Conservation (phyloP, 2,888 invertebrate species). For the Aquatica leii region DNA sequence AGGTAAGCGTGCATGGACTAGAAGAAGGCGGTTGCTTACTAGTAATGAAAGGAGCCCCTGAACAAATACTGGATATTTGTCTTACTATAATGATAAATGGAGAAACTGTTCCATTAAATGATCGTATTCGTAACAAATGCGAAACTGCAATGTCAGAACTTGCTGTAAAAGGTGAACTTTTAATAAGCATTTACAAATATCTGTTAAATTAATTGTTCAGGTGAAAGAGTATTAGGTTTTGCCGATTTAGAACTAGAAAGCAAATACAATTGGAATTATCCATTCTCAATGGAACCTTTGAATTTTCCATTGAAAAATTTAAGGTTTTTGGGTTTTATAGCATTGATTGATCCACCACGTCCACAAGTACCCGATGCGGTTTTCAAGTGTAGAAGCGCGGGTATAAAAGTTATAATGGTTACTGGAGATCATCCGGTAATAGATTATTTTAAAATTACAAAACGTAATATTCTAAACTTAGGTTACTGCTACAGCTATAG, state of each 20-base stretch:
- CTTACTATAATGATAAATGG: constrained; percentile 67
- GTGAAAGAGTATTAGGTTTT: constrained; percentile 88
- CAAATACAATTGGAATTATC: constrained; percentile 63
- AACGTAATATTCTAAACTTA: constrained; percentile 37
- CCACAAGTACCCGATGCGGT: constrained; percentile 73
- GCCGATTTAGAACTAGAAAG: constrained; percentile 72
- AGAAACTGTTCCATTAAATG: constrained; percentile 64
- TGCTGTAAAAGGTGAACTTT: constrained; percentile 62
- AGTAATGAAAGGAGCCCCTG: constrained; percentile 82
- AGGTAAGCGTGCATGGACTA: constrained; percentile 70
- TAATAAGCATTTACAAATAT: constrained; percentile 10
- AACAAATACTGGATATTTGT: constrained; percentile 74
- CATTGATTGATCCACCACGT: constrained; percentile 73
- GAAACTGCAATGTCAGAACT: constrained; percentile 79
- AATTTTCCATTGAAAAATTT: constrained; percentile 76
- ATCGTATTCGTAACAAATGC: constrained; percentile 65
- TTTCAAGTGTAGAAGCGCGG: constrained; percentile 74
- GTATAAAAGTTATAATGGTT: constrained; percentile 83
- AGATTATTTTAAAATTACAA: constrained; percentile 17
- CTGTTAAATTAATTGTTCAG: constrained; percentile 58
- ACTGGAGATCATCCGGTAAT: constrained; percentile 84
- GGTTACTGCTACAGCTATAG: constrained; percentile 80
- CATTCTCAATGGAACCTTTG: constrained; percentile 68
- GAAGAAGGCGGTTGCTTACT: constrained; percentile 64
- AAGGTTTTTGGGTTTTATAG: constrained; percentile 71